Evolutionary conservation across 2,888 invertebrate species (phyloP), one percentile per base, ranked within the genome.

Genomic region (Drosophila kokeensis): DNA sequence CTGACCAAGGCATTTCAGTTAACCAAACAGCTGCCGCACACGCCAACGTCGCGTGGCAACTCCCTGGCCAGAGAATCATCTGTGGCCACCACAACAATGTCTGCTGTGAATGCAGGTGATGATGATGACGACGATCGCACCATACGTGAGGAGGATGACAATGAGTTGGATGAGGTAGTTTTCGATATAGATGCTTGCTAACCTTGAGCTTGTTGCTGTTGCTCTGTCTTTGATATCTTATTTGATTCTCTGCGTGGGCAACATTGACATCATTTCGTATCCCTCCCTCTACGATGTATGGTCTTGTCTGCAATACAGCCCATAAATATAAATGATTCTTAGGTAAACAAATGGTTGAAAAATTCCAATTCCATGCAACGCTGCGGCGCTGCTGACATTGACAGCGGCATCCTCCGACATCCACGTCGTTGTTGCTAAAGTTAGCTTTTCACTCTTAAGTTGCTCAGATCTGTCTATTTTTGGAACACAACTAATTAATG

Each of bases 1-100:
- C 95, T 96, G 94, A 97, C 97, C 64, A 96, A 96, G 91, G 97
- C 97, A 1, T 97, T 96, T 92, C 96, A 96, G 89, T 93, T 96
- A 87, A 96, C 94, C 81, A 92, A 92, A 66, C 91, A 87, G 48
- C 73, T 93, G 82, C 93, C 93, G 15, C 91, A 90, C 38, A 93
- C 92, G 81, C 93, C 91, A 79, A 93, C 85, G 70, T 94, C 92
- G 13, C 87, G 92, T 62, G 93, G 74, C 73, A 92, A 87, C 60
- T 93, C 93, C 6, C 67, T 92, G 77, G 86, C 86, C 42, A 83
- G 92, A 58, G 92, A 92, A 42, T 80, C 88, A 18, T 87, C 91
- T 30, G 86, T 87, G 66, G 74, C 77, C 71, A 95, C 94, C 30
- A 65, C 77, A 38, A 42, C 53, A 4, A 30, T 40, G 76, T 78